These are phyloP conservation scores for Nymphalis polychloros DNA, from an alignment of 2,888 invertebrate species.

Conservation along the genomic window DNA sequence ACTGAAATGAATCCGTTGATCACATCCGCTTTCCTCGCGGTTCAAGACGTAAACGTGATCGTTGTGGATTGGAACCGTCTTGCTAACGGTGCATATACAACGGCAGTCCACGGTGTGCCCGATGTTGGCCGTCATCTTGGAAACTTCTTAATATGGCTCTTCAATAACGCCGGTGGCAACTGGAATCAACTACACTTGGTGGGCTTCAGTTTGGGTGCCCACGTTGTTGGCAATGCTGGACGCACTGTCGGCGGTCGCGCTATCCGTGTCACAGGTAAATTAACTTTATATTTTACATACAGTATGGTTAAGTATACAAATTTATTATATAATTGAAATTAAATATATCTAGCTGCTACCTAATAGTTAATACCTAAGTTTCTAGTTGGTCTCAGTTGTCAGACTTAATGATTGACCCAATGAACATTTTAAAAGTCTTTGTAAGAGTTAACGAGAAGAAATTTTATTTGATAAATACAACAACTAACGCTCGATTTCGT, in stretches of 20 bases:
- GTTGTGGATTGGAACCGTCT: constrained; percentile 61
- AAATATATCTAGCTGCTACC: too few relatives aligned
- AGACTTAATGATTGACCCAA: too few relatives aligned
- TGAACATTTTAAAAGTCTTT: too few relatives aligned
- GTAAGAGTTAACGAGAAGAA: too few relatives aligned
- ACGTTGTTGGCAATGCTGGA: constrained; percentile 64
- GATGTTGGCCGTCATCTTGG: constrained; percentile 57
- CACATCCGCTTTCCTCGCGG: constrained; percentile 50
- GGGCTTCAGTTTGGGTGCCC: constrained; percentile 64
- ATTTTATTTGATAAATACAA: too few relatives aligned
- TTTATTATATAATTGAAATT: too few relatives aligned
- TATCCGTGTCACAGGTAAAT: constrained; percentile 58
- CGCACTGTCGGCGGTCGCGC: constrained; percentile 50
- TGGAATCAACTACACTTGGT: constrained; percentile 61
- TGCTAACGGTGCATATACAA: constrained; percentile 49
- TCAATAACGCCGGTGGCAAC: constrained; percentile 57
- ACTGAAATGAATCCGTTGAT: constrained; percentile 46
- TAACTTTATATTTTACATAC: neutral
- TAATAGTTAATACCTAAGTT: too few relatives aligned
- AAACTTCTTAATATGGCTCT: constrained; percentile 60
- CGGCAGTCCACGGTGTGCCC: constrained; percentile 53
- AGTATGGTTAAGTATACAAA: too few relatives aligned
- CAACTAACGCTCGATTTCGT: too few relatives aligned
- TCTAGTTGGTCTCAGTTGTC: too few relatives aligned
- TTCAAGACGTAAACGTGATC: constrained; percentile 55